phyloP scores from a whole-genome alignment of 2,113 vertebrate genomes.

The Oplegnathus fasciatus region DNA sequence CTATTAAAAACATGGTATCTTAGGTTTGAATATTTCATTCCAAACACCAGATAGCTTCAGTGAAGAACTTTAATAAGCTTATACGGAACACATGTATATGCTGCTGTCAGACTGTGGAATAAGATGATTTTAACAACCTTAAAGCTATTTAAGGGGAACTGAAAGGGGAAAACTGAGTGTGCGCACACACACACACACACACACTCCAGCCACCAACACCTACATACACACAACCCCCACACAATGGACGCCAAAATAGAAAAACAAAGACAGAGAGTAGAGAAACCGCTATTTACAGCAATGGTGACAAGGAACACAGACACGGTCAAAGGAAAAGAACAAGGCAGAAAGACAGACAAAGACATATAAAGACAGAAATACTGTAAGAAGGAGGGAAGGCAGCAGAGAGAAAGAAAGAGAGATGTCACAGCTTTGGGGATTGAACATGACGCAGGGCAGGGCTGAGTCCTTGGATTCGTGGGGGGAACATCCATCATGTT shows the following conservation, averaged over 20 bases:
- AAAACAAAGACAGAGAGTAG: not conserved
- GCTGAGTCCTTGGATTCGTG: slow-evolving; percentile 34
- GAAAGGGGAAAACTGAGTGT: too few relatives aligned
- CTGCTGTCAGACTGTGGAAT: not conserved
- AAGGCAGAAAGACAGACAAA: not conserved
- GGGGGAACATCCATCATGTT: slow-evolving; percentile 59
- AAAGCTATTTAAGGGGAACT: not conserved
- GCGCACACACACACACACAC: not conserved
- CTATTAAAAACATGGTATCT: not conserved
- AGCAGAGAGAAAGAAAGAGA: not conserved
- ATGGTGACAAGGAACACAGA: not conserved
- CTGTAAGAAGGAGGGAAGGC: not conserved
- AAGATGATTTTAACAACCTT: not conserved
- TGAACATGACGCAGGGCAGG: slow-evolving; percentile 41
- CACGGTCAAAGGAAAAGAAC: not conserved
- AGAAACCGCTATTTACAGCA: not conserved
- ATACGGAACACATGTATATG: not conserved
- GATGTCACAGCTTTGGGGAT: slow-evolving; percentile 11
- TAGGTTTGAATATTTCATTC: not conserved
- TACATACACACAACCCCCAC: not conserved
- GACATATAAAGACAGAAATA: not conserved
- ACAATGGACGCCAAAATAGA: not conserved
- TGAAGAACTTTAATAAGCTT: not conserved
- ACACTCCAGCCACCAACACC: not conserved
- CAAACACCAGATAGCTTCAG: not conserved